phyloP scores from a whole-genome alignment of 2,113 vertebrate species.

The Hypanus sabinus region DNA sequence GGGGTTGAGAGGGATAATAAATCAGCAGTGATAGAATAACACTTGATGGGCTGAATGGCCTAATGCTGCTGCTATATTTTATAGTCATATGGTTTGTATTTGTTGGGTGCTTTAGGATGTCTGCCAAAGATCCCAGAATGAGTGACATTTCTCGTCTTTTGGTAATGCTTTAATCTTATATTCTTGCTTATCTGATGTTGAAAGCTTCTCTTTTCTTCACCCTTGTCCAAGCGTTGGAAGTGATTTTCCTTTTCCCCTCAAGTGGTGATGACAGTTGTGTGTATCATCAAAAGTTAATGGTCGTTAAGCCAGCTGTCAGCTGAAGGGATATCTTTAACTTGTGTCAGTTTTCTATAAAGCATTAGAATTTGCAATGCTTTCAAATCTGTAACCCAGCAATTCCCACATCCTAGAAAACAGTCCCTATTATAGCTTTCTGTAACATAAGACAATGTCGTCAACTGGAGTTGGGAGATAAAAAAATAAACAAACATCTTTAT shows the following conservation, averaged over 20 bases:
- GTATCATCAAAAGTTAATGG: not conserved
- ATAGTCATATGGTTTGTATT: too few species aligned
- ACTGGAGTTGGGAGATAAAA: too few species aligned
- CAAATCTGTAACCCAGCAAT: too few species aligned
- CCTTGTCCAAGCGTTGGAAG: not conserved
- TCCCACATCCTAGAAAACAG: too few species aligned
- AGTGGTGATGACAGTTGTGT: not conserved
- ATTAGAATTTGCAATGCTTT: not conserved
- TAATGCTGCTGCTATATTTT: not conserved
- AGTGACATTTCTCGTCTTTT: not conserved
- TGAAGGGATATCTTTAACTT: not conserved
- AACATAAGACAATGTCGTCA: too few species aligned
- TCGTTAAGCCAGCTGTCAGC: not conserved
- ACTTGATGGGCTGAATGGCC: too few species aligned
- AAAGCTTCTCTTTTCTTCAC: not conserved
- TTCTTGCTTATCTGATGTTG: not conserved
- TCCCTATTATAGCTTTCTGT: too few species aligned
- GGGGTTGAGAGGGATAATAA: too few species aligned
- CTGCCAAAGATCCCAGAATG: not conserved
- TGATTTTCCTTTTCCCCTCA: not conserved
- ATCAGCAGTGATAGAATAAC: too few species aligned
- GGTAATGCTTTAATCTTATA: not conserved
- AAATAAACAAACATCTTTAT: too few species aligned
- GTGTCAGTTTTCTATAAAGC: not conserved
- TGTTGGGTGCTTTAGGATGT: not conserved